phyloP scores from a whole-genome alignment of 2,113 vertebrate species.

The Porphyrio hochstetteri region DNA sequence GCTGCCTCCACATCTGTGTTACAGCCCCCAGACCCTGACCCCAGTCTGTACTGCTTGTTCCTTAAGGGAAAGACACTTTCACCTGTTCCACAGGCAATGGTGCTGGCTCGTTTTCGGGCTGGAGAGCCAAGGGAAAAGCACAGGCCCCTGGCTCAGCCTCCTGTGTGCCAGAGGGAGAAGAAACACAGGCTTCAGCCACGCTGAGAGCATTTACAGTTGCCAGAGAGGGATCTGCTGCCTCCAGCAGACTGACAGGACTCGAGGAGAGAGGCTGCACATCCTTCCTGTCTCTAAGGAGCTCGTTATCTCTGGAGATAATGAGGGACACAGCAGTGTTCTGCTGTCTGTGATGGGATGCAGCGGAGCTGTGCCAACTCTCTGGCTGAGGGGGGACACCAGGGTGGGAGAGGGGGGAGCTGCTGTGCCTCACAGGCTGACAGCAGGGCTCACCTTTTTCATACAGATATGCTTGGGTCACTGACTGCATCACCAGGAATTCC shows the following conservation, averaged over 20 bases:
- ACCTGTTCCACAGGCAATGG: neutral
- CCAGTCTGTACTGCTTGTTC: neutral
- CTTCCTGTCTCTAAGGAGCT: constrained; percentile 7
- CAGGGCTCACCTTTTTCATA: neutral
- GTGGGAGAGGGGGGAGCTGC: neutral
- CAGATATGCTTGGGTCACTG: neutral
- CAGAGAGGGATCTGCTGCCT: neutral
- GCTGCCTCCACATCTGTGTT: neutral
- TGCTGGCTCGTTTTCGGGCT: neutral
- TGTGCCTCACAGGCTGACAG: neutral
- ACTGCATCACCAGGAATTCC: neutral
- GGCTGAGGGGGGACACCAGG: neutral
- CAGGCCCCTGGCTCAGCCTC: neutral
- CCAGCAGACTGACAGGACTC: neutral
- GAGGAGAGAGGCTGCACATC: neutral
- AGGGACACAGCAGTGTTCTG: neutral
- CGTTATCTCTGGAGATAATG: constrained; percentile 1
- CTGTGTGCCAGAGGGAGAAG: neutral
- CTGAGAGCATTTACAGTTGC: neutral
- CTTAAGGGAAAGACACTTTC: neutral
- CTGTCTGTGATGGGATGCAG: constrained; percentile 14
- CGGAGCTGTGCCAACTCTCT: neutral
- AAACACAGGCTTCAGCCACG: neutral
- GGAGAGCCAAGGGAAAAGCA: neutral
- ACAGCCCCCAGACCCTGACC: neutral